Base-by-base conservation (phyloP, 2,888 invertebrate species). In the Achlya flavicornis region DNA sequence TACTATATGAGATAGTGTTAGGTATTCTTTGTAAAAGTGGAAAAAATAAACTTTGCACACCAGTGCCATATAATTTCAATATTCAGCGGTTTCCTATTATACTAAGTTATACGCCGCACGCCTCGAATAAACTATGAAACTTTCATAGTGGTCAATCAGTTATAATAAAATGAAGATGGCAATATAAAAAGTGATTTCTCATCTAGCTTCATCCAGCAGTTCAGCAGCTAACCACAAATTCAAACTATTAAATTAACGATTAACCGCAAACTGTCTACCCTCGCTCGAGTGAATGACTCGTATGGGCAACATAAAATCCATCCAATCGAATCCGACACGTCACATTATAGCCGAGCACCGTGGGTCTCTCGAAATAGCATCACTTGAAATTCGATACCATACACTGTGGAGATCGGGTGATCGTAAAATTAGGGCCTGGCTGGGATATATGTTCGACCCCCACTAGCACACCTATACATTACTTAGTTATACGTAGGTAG, bases 351-450 rank as follows among this genome's bases (percentile, higher is more conserved):
- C 77, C 81, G 76, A 60, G 19, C 43, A 19, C 74, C 77, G 84
- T 83, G 83, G 83, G 81, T 83, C 85, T 86, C 87, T 86, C 85
- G 81, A 86, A 88, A 89, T 86, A 87, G 86, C 90, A 78, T 81
- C 85, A 87, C 89, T 91, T 89, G 89, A 91, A 90, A 90, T 90
- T 90, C 88, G 89, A 90, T 88, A 88, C 85, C 83, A 80, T 84
- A 83, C 81, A 84, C 84, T 82, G 81, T 81, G 77, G 85, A 88
- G 87, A 86, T 84, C 85, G 85, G 77, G 81, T 80, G 86, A 80
- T 91, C 90, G 88, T 92, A 90, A 92, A 92, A 91, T 91, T 90
- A 89, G 86, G 85, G 80, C 78, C 81, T 79, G 75, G 75, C 81
- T 79, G 75, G 75, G 80, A 83, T 81, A 81, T 78, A 74, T 71